These are phyloP conservation scores for Aricia agestis DNA, from an alignment of 1,140 invertebrate genomes.

Conservation along the genomic window DNA sequence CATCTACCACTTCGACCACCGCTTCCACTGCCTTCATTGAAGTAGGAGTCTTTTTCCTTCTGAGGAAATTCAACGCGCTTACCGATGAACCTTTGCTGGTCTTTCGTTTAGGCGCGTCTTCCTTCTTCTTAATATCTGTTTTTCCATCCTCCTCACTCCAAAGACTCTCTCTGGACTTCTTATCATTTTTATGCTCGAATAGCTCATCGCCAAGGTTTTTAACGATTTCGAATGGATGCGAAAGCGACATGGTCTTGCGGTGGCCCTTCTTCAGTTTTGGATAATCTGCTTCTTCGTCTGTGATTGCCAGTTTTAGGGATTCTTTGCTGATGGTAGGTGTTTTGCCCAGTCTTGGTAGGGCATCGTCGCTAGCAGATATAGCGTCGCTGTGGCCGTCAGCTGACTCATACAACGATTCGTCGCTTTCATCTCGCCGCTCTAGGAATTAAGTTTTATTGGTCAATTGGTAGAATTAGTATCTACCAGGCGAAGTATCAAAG, in stretches of 20 bases:
- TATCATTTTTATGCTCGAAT: conserved; percentile 62
- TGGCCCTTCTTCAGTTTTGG: conserved; percentile 58
- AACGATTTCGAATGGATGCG: conserved; percentile 81
- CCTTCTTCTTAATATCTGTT: conserved; percentile 67
- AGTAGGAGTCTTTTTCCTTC: conserved; percentile 64
- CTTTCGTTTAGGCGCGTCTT: conserved; percentile 61
- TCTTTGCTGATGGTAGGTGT: conserved; percentile 69
- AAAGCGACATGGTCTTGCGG: conserved; percentile 90
- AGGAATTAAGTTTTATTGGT: conserved; percentile 28
- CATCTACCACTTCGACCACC: conserved; percentile 54
- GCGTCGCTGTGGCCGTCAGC: conserved; percentile 67
- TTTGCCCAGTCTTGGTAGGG: conserved; percentile 53
- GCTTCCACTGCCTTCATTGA: conserved; percentile 58
- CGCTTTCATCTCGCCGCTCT: conserved; percentile 69
- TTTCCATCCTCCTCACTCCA: conserved; percentile 69
- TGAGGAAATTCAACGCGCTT: conserved; percentile 62
- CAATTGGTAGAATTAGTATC: background rate
- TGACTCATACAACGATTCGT: conserved; percentile 67
- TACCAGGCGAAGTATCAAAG: background rate
- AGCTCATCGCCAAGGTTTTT: conserved; percentile 68
- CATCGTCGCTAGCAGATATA: conserved; percentile 69
- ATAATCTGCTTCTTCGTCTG: conserved; percentile 62
- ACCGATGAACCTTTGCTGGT: conserved; percentile 67
- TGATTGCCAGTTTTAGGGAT: conserved; percentile 61
- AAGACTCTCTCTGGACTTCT: conserved; percentile 68